phyloP scores from a whole-genome alignment of 2,888 invertebrate genomes.

The Rugalucina vietnamica region DNA sequence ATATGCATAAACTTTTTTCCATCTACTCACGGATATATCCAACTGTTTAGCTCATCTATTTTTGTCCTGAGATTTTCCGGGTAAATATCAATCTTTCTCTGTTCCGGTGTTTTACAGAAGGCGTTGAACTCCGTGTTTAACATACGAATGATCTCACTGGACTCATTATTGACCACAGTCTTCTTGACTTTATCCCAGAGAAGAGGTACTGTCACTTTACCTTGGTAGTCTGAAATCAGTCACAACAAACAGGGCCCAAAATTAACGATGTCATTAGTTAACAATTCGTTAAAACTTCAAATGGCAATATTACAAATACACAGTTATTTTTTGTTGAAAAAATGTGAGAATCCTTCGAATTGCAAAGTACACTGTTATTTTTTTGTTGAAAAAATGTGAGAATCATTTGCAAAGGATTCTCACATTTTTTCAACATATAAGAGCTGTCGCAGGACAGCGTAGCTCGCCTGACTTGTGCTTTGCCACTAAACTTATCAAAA shows the following conservation, averaged over 20 bases:
- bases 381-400: no score
- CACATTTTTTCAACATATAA: no score
- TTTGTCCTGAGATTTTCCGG: conserved; percentile 70
- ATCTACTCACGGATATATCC: conserved; percentile 80
- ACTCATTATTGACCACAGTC: conserved; percentile 82
- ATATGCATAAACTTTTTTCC: no score
- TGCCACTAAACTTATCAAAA: no score
- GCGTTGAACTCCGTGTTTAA: conserved; percentile 80
- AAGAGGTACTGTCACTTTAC: conserved; percentile 77
- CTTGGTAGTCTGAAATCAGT: conserved; percentile 77
- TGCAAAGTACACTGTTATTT: neutral
- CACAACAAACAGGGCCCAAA: neutral
- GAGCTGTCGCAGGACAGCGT: no score
- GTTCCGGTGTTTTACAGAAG: conserved; percentile 77
- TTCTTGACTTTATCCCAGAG: conserved; percentile 80
- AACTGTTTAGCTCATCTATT: conserved; percentile 78
- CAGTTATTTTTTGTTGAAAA: no score
- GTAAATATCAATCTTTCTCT: conserved; percentile 76
- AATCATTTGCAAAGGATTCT: no score
- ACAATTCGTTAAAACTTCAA: no score
- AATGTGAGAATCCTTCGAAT: neutral
- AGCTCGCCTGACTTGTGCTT: no score
- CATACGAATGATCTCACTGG: conserved; percentile 82
- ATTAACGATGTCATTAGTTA: no score
- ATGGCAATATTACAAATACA: no score